Conservation (phyloP, 2,797 vertebrate species). For the Sebastes oblongus region DNA sequence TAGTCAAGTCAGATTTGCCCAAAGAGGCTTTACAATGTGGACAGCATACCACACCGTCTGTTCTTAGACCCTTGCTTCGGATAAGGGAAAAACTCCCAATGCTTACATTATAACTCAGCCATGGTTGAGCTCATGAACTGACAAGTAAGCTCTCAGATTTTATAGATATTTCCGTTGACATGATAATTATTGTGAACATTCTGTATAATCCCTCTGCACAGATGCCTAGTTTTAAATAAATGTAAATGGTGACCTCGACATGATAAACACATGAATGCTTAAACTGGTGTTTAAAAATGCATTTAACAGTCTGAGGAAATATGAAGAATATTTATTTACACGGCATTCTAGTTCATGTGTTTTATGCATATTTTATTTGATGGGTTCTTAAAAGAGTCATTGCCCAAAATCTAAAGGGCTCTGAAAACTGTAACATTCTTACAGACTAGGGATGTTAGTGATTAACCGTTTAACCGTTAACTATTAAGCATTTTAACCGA, state of each 20-base stretch:
- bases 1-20: neutral
- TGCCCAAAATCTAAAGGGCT: neutral
- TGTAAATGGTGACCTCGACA: neutral
- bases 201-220: neutral
- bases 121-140: neutral
- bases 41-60: no score
- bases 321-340: slow-evolving; percentile 29
- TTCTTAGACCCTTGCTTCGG: no score
- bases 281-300: slow-evolving; percentile 18
- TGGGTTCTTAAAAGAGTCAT: slow-evolving; percentile 41
- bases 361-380: slow-evolving; percentile 37
- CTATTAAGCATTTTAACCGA: no score
- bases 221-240: neutral
- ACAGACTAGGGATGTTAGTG: no score
- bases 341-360: slow-evolving; percentile 5
- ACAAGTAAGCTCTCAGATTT: neutral
- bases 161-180: neutral
- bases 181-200: neutral
- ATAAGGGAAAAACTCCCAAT: neutral
- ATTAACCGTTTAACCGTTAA: no score
- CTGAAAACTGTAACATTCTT: neutral
- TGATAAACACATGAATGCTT: neutral
- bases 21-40: no score
- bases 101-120: neutral
- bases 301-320: slow-evolving; percentile 5